Base-by-base conservation (phyloP, 1,140 invertebrate species). In the Anastatus disparis region DNA sequence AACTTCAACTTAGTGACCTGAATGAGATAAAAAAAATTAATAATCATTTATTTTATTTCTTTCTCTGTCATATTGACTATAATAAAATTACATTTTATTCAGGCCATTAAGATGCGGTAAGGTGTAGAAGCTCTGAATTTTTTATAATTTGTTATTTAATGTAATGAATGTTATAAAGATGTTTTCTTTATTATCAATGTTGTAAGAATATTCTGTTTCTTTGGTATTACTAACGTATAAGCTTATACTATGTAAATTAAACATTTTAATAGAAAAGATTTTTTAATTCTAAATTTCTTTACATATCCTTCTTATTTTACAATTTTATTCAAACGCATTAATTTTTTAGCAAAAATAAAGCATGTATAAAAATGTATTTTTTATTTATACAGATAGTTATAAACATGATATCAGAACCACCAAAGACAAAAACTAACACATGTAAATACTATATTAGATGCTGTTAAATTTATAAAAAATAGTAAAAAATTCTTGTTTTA, bases 401-500 rank as follows among this genome's bases (percentile, higher is more conserved):
- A 27, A 91, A 90, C 75, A 90, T 94, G 82, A 81, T 94, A 74
- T 89, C 89, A 20, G 92, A 93, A 76, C 92, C 93, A 2, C 92
- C 93, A 1, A 87, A 88, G 94, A 44, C 88, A 91, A 55, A 93
- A 93, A 78, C 81, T 96, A 0, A 79, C 87, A 10, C 84, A 92
- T 77, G 87, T 95, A 48, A 95, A 94, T 76, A 95, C 93, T 7
- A 81, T 96, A 9, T 88, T 90, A 17, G 91, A 95, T 84, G 93
- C 92, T 6, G 88, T 94, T n/a, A 75, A 89, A 27, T 82, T 95
- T 35, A 87, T 95, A 63, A 88, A 88, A 22, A 81, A 79, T 44
- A 88, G 93, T 46, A 92, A 92, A 79, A 94, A 93, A 93, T 98
- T 42, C 92, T 98, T 78, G 93, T 99, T 6, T 85, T 99, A 4